These are phyloP conservation scores for Onychostruthus taczanowskii DNA, from an alignment of 2,113 vertebrate genomes.

Conservation along the genomic window DNA sequence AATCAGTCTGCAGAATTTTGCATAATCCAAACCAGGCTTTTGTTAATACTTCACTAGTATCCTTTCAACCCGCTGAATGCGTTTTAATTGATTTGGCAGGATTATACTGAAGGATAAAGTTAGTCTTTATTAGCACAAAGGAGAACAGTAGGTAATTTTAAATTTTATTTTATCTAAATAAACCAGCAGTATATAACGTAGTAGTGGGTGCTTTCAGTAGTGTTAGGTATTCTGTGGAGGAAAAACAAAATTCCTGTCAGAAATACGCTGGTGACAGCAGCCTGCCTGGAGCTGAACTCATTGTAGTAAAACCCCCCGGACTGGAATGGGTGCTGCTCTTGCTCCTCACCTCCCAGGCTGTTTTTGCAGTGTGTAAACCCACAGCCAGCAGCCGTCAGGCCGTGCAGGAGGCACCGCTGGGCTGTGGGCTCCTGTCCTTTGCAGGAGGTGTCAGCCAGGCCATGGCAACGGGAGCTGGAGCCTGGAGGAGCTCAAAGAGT, in stretches of 20 bases:
- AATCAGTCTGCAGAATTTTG: background rate
- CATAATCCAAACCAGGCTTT: conserved; percentile 24
- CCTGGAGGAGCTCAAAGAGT: conserved; percentile 73
- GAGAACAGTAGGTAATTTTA: background rate
- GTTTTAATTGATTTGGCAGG: conserved; percentile 16
- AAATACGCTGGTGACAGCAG: conserved; percentile 36
- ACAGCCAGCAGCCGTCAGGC: conserved; percentile 74
- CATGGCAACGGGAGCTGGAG: conserved; percentile 48
- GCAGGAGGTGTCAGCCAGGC: conserved; percentile 60
- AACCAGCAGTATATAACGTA: background rate
- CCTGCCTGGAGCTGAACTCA: conserved; percentile 48
- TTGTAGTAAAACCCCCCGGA: conserved; percentile 40
- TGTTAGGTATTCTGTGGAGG: background rate
- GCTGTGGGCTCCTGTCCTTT: conserved; percentile 43
- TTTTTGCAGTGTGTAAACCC: conserved; percentile 53
- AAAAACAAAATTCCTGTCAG: conserved; percentile 50
- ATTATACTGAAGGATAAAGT: conserved; percentile 44
- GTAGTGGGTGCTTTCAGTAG: background rate
- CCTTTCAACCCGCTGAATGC: background rate
- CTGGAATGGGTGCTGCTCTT: conserved; percentile 19
- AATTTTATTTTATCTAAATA: background rate
- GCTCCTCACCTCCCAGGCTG: conserved; percentile 29
- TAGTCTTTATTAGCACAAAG: conserved; percentile 3
- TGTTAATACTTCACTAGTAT: background rate
- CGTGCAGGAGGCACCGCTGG: conserved; percentile 37